Evolutionary conservation across 2,113 vertebrate species (phyloP), one percentile per base, ranked within the genome.

Genomic region (Bubo blakistoni): DNA sequence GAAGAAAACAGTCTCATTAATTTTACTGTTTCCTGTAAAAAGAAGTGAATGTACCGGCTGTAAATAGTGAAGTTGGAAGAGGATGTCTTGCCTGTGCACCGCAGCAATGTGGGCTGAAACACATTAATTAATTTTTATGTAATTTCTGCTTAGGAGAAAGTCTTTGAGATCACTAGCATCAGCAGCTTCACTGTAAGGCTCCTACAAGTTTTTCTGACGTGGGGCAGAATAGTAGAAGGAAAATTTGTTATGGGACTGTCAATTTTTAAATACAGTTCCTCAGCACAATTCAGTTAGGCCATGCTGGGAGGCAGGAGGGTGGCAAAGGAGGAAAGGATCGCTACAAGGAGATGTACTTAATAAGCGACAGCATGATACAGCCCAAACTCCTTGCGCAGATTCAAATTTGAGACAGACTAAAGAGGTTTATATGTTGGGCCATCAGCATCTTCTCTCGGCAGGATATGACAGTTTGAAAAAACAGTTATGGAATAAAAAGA

Each of bases 391-490:
- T 55, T 1, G 15, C 0, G 6, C 34, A 66, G 84, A 88, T 80
- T 88, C 83, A 79, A 91, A 69, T 66, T 90, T 51, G 94, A 97
- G 94, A 82, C 21, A 42, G 57, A 66, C 69, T 70, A 62, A 54
- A 69, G 44, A 71, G 74, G 69, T 81, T 95, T 89, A 27, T 49
- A 21, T 6, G 36, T 30, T 76, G 90, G 95, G 57, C 70, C 94
- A 89, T 91, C 95, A 96, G 86, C 91, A 84, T 76, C 72, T 90
- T 63, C 54, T 81, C 97, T 92, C 92, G 3, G 97, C 90, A 92
- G 95, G 97, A 76, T 16, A 18, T 10, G 86, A 90, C 90, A 93
- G 87, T 34, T 85, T 92, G 89, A 93, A 97, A 94, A 88, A 93
- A 95, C 9, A 76, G 89, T 89, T 95, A 83, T 8, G 91, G 88